These are phyloP conservation scores for Ephestia elutella DNA, from an alignment of 1,140 invertebrate species.

Conservation along the genomic window DNA sequence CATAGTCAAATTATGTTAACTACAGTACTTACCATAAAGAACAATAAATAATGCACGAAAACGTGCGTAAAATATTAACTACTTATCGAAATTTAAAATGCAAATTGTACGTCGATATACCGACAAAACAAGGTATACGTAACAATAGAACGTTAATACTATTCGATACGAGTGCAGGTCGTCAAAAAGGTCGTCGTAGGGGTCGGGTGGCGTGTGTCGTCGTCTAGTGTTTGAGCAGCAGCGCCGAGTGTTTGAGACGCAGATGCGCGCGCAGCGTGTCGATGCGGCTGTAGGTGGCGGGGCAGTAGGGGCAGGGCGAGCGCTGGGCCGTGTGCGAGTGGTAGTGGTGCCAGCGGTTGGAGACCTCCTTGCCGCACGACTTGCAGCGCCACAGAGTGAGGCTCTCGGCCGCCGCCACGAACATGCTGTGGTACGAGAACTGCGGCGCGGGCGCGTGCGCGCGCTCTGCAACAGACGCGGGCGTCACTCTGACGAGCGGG, in stretches of 20 bases:
- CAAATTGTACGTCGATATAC: constrained; percentile 47
- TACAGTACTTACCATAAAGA: constrained; percentile 51
- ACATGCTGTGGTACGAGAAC: constrained; percentile 87
- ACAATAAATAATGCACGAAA: constrained; percentile 62
- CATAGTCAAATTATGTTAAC: constrained; percentile 33
- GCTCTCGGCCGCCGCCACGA: constrained; percentile 80
- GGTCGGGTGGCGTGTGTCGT: constrained; percentile 10
- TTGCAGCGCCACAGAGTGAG: constrained; percentile 84
- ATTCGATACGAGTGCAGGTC: constrained; percentile 12
- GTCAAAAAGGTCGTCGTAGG: constrained; percentile 23
- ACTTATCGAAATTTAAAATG: constrained; percentile 45
- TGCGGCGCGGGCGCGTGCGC: constrained; percentile 51
- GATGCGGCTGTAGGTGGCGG: constrained; percentile 88
- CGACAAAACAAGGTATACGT: constrained; percentile 19
- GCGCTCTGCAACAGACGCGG: constrained; percentile 46
- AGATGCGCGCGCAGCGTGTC: constrained; percentile 86
- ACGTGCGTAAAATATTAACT: constrained; percentile 52
- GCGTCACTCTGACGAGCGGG: constrained; percentile 18
- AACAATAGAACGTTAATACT: constrained; percentile 11
- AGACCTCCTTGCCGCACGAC: constrained; percentile 87
- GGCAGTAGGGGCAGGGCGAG: constrained; percentile 87
- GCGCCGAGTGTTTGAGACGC: constrained; percentile 81
- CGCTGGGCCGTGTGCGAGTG: constrained; percentile 87
- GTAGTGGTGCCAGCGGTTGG: constrained; percentile 90
- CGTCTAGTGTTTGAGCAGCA: constrained; percentile 70